These are phyloP conservation scores for Epizoanthus stellaris DNA, from an alignment of 92 coral and sea anemone species.

Conservation along the genomic window DNA sequence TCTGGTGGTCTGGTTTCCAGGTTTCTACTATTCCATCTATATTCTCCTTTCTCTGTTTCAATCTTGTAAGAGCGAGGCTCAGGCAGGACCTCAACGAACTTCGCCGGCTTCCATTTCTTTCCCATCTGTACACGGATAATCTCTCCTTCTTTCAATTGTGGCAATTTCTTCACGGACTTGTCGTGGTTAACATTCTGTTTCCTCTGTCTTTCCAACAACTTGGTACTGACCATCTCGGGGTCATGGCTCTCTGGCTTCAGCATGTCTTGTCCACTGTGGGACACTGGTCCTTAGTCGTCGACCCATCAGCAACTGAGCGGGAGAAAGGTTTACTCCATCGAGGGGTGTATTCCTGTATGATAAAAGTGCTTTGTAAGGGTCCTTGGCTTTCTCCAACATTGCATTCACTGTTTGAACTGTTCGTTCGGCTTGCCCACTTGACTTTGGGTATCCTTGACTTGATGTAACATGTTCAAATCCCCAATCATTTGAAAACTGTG, in stretches of 20 bases:
- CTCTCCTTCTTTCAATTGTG: not conserved
- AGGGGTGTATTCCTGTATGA: conserved; percentile 8
- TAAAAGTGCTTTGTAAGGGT: not conserved
- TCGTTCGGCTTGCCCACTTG: conserved; percentile 9
- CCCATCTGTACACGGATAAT: not conserved
- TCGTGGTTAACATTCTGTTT: not conserved
- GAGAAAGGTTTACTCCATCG: not conserved
- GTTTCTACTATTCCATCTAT: not conserved
- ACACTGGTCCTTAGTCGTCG: no score
- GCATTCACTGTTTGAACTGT: not conserved
- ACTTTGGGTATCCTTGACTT: conserved; percentile 5
- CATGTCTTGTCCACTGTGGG: no score
- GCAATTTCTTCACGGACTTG: not conserved
- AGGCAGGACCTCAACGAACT: not conserved
- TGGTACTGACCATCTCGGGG: not conserved
- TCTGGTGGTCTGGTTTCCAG: not conserved
- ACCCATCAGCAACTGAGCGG: no score
- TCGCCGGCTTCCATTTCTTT: not conserved
- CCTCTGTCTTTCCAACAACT: not conserved
- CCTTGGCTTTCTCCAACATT: not conserved
- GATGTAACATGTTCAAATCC: not conserved
- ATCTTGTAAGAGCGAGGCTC: not conserved
- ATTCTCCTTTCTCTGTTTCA: no score
- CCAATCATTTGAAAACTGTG: not conserved
- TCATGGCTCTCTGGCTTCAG: not conserved